Evolutionary conservation across 2,888 invertebrate species (phyloP).

Genomic region (Platycheirus albimanus): DNA sequence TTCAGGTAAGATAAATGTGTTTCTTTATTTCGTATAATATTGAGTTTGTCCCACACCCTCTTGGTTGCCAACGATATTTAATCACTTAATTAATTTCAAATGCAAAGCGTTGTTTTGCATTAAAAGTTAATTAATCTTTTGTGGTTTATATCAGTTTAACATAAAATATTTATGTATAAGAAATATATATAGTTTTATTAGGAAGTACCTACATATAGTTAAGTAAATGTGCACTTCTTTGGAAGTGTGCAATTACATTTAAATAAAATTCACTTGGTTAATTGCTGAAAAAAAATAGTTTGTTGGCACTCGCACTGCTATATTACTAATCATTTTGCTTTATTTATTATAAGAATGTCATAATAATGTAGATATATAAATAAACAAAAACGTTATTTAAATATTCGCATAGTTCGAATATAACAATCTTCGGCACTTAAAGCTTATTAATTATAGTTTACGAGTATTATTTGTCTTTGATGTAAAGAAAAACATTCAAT

Average conservation of each 20-base stretch:
- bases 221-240: constrained; percentile 41
- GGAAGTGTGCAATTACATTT: constrained; percentile 31
- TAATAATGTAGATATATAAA: neutral
- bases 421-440: constrained; percentile 57
- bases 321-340: constrained; percentile 66
- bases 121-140: constrained; percentile 15
- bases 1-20: constrained; percentile 87
- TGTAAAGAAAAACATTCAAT: constrained; percentile 5
- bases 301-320: constrained; percentile 69
- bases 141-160: neutral
- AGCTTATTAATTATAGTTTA: constrained; percentile 54
- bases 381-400: constrained; percentile 10
- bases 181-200: no score
- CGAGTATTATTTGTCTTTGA: no score
- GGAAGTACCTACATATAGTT: no score
- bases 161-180: constrained; percentile 16
- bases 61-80: constrained; percentile 12
- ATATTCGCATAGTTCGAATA: constrained; percentile 30
- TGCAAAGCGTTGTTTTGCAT: constrained; percentile 46
- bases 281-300: constrained; percentile 49
- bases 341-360: constrained; percentile 52
- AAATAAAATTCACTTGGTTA: constrained; percentile 40
- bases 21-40: neutral
- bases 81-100: constrained; percentile 44
- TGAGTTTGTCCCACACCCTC: neutral